Conservation (phyloP, 2,888 invertebrate species). For the Bugula neritina region DNA sequence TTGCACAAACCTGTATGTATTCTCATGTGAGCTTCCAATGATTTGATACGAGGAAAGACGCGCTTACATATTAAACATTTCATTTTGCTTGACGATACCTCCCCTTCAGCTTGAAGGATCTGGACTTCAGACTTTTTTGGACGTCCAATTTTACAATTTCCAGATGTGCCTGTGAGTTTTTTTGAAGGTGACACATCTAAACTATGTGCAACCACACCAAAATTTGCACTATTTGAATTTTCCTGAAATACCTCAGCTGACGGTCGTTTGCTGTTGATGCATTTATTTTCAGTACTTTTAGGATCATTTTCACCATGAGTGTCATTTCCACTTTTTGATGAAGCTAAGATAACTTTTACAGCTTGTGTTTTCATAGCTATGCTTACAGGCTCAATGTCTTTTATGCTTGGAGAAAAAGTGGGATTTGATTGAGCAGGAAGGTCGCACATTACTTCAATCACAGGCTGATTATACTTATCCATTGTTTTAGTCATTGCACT, state of each 20-base stretch:
- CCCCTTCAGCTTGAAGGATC: constrained; percentile 65
- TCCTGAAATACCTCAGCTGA: too few relatives aligned
- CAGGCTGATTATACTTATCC: not conserved
- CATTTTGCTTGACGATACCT: constrained; percentile 64
- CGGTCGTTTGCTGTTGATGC: not conserved
- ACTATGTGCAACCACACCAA: not conserved
- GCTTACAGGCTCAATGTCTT: not conserved
- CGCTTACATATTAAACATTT: constrained; percentile 67
- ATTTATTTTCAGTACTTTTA: not conserved
- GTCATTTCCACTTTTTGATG: not conserved
- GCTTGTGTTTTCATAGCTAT: not conserved
- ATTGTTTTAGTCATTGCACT: too few relatives aligned
- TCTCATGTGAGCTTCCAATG: constrained; percentile 62
- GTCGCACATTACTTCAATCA: constrained; percentile 22
- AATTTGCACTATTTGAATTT: too few relatives aligned
- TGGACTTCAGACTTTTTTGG: constrained; percentile 67
- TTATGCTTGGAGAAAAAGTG: not conserved
- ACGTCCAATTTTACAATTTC: constrained; percentile 59
- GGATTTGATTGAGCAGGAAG: not conserved
- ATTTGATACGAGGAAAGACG: constrained; percentile 71
- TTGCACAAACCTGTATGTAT: constrained; percentile 55
- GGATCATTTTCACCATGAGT: not conserved
- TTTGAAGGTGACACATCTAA: not conserved
- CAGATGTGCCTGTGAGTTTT: constrained; percentile 38
- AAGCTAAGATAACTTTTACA: not conserved